A percentile compares a stretch with the other conserved stretches of the same genome.
Conservation (phyloP, 2,797 vertebrate species). For the Helarctos malayanus region DNA sequence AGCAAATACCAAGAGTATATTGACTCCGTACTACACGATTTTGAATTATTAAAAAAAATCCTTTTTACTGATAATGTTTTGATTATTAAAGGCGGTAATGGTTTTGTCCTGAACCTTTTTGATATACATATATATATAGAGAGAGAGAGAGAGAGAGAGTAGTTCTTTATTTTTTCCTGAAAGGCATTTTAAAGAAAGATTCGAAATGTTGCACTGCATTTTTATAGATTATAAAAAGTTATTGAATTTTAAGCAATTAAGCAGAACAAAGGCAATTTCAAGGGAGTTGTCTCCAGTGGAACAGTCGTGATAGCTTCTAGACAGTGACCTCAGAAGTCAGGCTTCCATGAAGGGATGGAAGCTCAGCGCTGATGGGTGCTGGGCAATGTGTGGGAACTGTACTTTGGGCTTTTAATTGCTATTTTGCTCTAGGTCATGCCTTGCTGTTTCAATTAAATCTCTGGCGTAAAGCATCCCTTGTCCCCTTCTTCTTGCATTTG, state of each 20-base stretch:
- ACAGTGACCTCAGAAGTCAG: constrained; percentile 64
- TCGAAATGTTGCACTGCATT: neutral
- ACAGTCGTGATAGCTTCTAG: constrained; percentile 79
- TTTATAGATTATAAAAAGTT: constrained; percentile 67
- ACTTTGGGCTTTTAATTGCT: constrained; percentile 84
- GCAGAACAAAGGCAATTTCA: constrained; percentile 79
- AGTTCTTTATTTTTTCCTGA: neutral
- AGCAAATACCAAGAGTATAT: neutral
- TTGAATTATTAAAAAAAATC: neutral
- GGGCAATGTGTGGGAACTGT: constrained; percentile 71
- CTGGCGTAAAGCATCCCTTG: constrained; percentile 74
- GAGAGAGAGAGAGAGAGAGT: too few species aligned
- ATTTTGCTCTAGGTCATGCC: constrained; percentile 84
- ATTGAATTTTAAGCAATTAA: constrained; percentile 75
- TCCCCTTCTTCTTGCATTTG: constrained; percentile 77
- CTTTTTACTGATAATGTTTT: neutral
- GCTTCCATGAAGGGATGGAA: constrained; percentile 75
- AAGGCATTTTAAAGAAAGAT: constrained; percentile 41
- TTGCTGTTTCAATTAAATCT: constrained; percentile 85
- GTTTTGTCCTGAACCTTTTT: constrained; percentile 25
- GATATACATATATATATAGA: neutral
- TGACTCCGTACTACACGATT: neutral
- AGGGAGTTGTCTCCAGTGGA: constrained; percentile 74
- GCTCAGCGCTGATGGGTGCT: constrained; percentile 59
- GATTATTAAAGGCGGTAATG: constrained; percentile 10